These are phyloP conservation scores for Myotis lucifugus DNA, from an alignment of 2,113 vertebrate species.

Conservation along the genomic window DNA sequence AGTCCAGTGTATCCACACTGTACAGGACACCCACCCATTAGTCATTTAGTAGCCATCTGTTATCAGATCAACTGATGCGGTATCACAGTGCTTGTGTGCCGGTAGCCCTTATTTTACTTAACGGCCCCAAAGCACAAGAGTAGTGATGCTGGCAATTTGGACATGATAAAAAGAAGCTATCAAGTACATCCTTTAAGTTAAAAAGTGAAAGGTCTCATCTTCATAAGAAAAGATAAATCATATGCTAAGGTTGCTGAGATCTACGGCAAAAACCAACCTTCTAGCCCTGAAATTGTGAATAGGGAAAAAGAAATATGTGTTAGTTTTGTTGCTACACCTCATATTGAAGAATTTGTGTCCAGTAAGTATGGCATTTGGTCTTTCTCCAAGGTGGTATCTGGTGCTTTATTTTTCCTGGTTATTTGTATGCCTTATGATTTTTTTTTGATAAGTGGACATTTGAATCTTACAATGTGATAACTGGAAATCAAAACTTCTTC, in stretches of 20 bases:
- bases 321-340: not conserved
- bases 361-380: not conserved
- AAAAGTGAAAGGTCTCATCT: not conserved
- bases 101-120: not conserved
- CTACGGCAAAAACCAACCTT: not conserved
- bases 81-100: not conserved
- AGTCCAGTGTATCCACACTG: not conserved
- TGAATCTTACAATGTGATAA: not conserved
- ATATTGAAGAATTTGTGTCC: not conserved
- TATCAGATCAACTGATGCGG: not conserved
- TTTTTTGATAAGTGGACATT: not conserved
- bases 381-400: not conserved
- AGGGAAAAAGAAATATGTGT: not conserved
- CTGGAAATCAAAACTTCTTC: not conserved
- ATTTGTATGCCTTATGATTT: not conserved
- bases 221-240: not conserved
- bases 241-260: not conserved
- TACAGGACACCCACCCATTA: not conserved
- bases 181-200: no score
- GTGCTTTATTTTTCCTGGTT: not conserved
- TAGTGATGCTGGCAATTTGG: no score
- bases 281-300: not conserved
- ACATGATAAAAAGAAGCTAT: no score
- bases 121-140: no score
- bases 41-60: not conserved